Base-by-base conservation (phyloP, 1,140 invertebrate species). In the Drosophila pallidifrons region DNA sequence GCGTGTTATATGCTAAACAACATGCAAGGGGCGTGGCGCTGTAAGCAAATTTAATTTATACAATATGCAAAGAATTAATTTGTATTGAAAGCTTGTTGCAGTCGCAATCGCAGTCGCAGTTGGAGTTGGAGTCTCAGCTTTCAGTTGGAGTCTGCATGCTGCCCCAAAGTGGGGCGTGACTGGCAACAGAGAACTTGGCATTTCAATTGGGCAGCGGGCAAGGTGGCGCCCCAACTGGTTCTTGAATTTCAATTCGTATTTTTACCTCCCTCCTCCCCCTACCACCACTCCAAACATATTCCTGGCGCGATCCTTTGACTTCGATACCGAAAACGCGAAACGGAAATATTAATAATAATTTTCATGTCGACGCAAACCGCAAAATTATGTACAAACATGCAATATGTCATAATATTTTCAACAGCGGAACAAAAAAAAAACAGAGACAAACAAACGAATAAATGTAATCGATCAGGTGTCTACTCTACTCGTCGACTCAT, bases 21-120 rank as follows among this genome's bases (percentile, higher is more conserved):
- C 88, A 91, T 77, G 88, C 83, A 91, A 91, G 88, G 82, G 88
- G 88, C 88, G 88, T 91, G 75, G 54, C 73, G 57, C 67, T 74
- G 81, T 91, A 91, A 91, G 70, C 88, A 91, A 91, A 91, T 91
- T 91, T 91, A 91, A 91, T 91, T 91, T 91, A 91, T 91, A 91
- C 88, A 91, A 91, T 91, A 91, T 91, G 88, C 88, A 91, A 91
- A 91, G 82, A 91, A 91, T 91, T 91, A 91, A 91, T 91, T 91
- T 88, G 69, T 77, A 79, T 65, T 57, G 63, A 55, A 70, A 51
- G 57, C 25, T 20, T 15, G 35, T 28, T 51, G 61, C 30, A 55
- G 52, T 8, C 52, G 35, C 13, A 10, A 3, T 10, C 8, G 2
- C n/a, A 25, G 2, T 10, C 8, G 2, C n/a, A 25, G 2, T 16